Evolutionary conservation across 1,140 invertebrate genomes (phyloP).

Genomic region (Trachelipus rathkii): DNA sequence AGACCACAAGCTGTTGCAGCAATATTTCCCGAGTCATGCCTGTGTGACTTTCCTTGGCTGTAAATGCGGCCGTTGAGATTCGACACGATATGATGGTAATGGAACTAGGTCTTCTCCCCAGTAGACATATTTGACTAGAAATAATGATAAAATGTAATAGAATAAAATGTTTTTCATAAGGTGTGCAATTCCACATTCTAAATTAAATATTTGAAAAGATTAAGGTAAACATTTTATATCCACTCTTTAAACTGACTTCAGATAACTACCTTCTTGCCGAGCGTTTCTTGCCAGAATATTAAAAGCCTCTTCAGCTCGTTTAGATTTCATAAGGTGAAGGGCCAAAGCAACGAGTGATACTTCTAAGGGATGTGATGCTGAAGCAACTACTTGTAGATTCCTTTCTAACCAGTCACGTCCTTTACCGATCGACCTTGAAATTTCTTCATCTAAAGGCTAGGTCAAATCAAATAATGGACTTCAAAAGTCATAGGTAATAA

Average conservation of each 20-base stretch:
- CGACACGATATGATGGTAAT: constrained; percentile 71
- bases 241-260: too few relatives aligned
- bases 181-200: too few relatives aligned
- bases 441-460: constrained; percentile 42
- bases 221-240: too few relatives aligned
- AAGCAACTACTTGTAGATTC: constrained; percentile 69
- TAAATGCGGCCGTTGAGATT: constrained; percentile 85
- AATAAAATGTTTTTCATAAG: too few relatives aligned
- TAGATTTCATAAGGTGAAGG: constrained; percentile 69
- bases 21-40: constrained; percentile 85
- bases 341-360: constrained; percentile 83
- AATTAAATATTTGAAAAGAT: too few relatives aligned
- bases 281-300: constrained; percentile 64
- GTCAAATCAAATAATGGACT: not conserved
- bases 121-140: constrained; percentile 68
- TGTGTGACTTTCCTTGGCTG: constrained; percentile 81
- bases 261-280: constrained; percentile 58
- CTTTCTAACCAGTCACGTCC: constrained; percentile 69
- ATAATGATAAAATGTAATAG: not conserved
- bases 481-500: too few relatives aligned
- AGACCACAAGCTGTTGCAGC: constrained; percentile 88
- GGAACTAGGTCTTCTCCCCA: constrained; percentile 76
- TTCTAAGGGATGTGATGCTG: constrained; percentile 71
- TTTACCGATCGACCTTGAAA: constrained; percentile 60
- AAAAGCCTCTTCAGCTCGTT: constrained; percentile 74